Conservation (phyloP, 2,888 invertebrate species). For the Bellardia pandia region DNA sequence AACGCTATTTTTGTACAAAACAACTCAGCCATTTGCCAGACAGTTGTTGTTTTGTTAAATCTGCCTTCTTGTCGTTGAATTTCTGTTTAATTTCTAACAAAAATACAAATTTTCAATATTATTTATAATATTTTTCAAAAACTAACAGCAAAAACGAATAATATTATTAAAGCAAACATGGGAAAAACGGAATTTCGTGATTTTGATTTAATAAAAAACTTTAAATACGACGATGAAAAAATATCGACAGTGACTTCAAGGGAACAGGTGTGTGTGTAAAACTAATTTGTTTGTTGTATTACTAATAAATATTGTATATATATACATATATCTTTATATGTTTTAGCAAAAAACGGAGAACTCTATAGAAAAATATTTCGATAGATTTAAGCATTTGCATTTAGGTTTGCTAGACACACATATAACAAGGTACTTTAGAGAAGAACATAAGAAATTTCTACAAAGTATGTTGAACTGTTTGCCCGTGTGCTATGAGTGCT, state of each 20-base stretch:
- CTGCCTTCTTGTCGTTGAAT: conserved; percentile 46
- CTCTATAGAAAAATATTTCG: conserved; percentile 85
- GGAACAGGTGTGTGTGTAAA: conserved; percentile 85
- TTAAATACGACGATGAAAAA: conserved; percentile 87
- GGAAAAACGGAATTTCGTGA: conserved; percentile 79
- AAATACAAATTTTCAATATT: conserved; percentile 29
- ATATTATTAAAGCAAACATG: conserved; percentile 37
- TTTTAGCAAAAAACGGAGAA: conserved; percentile 86
- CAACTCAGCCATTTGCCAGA: conserved; percentile 33
- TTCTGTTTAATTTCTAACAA: conserved; percentile 40
- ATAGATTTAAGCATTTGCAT: conserved; percentile 84
- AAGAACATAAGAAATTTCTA: conserved; percentile 88
- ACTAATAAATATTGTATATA: not conserved
- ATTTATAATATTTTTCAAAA: not conserved
- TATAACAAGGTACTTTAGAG: conserved; percentile 85
- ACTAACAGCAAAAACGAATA: not conserved
- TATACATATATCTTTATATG: not conserved
- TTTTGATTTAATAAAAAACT: conserved; percentile 79
- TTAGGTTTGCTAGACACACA: conserved; percentile 85
- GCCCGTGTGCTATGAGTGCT: conserved; percentile 89
- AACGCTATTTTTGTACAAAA: conserved; percentile 7
- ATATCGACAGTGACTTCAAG: conserved; percentile 86
- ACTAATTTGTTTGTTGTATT: not conserved
- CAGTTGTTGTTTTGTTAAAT: conserved; percentile 56
- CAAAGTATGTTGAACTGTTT: conserved; percentile 88